Evolutionary conservation across 2,888 invertebrate genomes (phyloP), one percentile per base, ranked within the genome.

Genomic region (Lasius fuliginosus): DNA sequence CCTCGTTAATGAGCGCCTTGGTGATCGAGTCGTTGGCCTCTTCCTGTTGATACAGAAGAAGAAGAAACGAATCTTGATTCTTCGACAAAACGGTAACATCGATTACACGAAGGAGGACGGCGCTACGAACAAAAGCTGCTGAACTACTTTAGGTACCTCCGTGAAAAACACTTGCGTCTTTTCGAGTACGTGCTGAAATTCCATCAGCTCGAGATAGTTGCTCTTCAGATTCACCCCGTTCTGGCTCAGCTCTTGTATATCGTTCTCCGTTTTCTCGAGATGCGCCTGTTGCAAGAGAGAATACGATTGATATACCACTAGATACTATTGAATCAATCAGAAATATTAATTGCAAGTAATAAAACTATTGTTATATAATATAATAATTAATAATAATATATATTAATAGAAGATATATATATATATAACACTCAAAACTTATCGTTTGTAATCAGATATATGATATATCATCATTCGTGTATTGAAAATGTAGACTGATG

Each of bases 181-280:
- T 94, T 98, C 97, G 81, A 99, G 96, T 58, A 99, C 99, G 93
- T 98, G 98, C 89, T 96, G 97, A 91, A 99, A 95, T 95, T 99
- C 99, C 0, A 98, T 98, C 92, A 99, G 96, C 94, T 99, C 99
- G 89, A 98, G 95, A 94, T 96, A 99, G 95, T 99, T 99, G 90
- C 98, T 97, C 95, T 98, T 98, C 92, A 99, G 95, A 93, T 98
- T 98, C 85, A 99, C 98, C 11, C 98, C 98, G 94, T 99, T 99
- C 93, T 98, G 97, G 85, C 98, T 98, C 87, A 99, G 96, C 95
- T 99, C 99, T 77, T 98, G 96, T 89, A 99, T 97, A 95, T 99
- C 99, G 90, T 98, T 98, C 95, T 99, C 99, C 33, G 99, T 98
- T 95, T 99, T 99, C 95, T 99, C 99, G 94, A 99, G 96, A 91